Evolutionary conservation across 2,888 invertebrate species (phyloP), one percentile per base, ranked within the genome.

Genomic region (Eledona agricola): DNA sequence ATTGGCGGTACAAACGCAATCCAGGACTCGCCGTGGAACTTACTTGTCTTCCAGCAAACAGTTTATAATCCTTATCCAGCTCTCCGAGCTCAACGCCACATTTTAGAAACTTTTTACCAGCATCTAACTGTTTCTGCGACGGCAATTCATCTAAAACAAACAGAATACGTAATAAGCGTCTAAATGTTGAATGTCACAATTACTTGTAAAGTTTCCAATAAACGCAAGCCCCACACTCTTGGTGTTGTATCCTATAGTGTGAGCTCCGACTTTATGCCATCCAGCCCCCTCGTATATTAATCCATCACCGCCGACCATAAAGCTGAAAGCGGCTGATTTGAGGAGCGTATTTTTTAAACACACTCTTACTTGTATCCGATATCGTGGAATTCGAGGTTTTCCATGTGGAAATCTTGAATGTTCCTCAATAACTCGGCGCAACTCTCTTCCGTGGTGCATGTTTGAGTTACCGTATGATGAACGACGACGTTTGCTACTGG

Each of bases 281-380:
- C 83, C 83, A 1, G 78, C 75, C 3, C 83, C 84, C 72, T 84
- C 83, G 51, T 83, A 85, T 9, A 84, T 72, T 46, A 77, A 79
- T 1, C 83, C 84, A 65, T 83, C 83, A 1, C 81, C 81, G 1
- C 83, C 83, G 35, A 85, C 76, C 38, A 84, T 42, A 63, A 84
- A 85, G 52, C 84, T 85, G 70, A 70, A 61, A 58, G 55, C 58
- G 11, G 10, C 19, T 22, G 12, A 17, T 32, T 13, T 25, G 20
- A 19, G 31, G 1, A 22, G 11, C 34, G 5, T 12, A 26, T 9
- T 22, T 19, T 35, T 4, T n/a, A 5, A 15, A 11, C 4, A n/a
- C n/a, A n/a, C 9, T 4, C 81, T 79, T 72, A 85, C 84, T 84
- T 83, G 63, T 79, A 81, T 15, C 80, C 84, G 43, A 86, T 81